Evolutionary conservation across 2,888 invertebrate species (phyloP).

Genomic region (Coremacera marginata): DNA sequence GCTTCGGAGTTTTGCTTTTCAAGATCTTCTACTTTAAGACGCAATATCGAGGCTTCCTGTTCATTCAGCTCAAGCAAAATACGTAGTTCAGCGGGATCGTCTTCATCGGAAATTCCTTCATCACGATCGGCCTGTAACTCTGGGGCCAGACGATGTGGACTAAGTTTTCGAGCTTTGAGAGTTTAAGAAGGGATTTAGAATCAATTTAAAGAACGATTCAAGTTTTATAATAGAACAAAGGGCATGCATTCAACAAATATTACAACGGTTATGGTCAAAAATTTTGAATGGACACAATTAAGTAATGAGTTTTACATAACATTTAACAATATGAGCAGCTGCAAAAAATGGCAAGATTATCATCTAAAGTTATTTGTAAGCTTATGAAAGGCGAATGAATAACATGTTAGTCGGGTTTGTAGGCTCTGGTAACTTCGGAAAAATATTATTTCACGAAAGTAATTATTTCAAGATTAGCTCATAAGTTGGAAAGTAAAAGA

Average conservation of each 20-base stretch:
- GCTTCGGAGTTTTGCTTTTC: conserved; percentile 83
- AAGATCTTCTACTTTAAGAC: conserved; percentile 86
- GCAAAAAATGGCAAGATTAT: conserved; percentile 71
- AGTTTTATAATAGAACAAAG: no score
- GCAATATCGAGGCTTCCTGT: conserved; percentile 86
- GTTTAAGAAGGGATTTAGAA: no score
- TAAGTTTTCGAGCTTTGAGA: conserved; percentile 78
- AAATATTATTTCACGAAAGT: neutral
- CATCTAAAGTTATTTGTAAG: conserved; percentile 38
- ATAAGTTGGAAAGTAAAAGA: neutral
- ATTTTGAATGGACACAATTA: neutral
- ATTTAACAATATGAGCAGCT: conserved; percentile 66
- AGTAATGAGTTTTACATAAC: conserved; percentile 23
- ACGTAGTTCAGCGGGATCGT: conserved; percentile 86
- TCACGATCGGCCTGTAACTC: conserved; percentile 80
- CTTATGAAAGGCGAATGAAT: conserved; percentile 32
- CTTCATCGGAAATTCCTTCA: conserved; percentile 81
- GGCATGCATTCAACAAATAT: neutral
- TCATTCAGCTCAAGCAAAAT: conserved; percentile 89
- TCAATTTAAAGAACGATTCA: no score
- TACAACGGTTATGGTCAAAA: neutral
- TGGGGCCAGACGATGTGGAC: conserved; percentile 76
- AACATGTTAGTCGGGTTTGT: neutral
- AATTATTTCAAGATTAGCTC: conserved; percentile 17
- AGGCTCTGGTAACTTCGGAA: neutral